phyloP scores from a whole-genome alignment of 2,113 vertebrate genomes.

The Ptychochromis oligacanthus region DNA sequence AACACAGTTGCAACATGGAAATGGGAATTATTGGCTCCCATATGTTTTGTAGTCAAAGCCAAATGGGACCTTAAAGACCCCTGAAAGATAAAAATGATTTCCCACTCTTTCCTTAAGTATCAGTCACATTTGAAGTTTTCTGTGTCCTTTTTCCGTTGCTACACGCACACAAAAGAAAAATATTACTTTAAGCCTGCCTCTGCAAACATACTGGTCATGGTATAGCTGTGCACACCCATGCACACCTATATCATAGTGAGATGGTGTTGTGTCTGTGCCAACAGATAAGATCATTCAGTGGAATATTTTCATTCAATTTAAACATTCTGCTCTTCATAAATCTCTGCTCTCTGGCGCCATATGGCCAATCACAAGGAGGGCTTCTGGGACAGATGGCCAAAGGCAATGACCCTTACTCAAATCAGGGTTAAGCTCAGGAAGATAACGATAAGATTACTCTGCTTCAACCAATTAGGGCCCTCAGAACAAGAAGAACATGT shows the following conservation, averaged over 20 bases:
- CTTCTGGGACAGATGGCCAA: slow-evolving; percentile 63
- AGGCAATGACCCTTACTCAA: slow-evolving; percentile 51
- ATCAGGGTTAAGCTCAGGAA: slow-evolving; percentile 60
- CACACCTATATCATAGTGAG: neutral
- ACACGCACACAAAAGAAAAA: neutral
- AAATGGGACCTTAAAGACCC: neutral
- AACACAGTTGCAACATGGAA: neutral
- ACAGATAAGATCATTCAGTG: neutral
- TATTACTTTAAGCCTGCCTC: neutral
- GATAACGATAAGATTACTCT: slow-evolving; percentile 60
- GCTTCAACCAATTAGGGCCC: slow-evolving; percentile 39
- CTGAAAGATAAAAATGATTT: neutral
- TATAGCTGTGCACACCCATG: neutral
- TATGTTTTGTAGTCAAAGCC: neutral
- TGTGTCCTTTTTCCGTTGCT: neutral
- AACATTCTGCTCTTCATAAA: slow-evolving; percentile 34
- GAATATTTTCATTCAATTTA: slow-evolving; percentile 24
- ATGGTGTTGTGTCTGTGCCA: neutral
- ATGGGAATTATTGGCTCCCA: neutral
- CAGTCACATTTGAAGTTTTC: neutral
- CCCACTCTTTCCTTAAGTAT: neutral
- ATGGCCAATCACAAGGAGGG: slow-evolving; percentile 59
- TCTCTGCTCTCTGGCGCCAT: slow-evolving; percentile 36
- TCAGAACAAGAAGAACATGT: slow-evolving; percentile 10
- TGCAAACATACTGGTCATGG: neutral